A percentile compares a stretch with the other conserved stretches of the same genome.
phyloP scores from a whole-genome alignment of 2,888 invertebrate species.

The Pammene aurita region DNA sequence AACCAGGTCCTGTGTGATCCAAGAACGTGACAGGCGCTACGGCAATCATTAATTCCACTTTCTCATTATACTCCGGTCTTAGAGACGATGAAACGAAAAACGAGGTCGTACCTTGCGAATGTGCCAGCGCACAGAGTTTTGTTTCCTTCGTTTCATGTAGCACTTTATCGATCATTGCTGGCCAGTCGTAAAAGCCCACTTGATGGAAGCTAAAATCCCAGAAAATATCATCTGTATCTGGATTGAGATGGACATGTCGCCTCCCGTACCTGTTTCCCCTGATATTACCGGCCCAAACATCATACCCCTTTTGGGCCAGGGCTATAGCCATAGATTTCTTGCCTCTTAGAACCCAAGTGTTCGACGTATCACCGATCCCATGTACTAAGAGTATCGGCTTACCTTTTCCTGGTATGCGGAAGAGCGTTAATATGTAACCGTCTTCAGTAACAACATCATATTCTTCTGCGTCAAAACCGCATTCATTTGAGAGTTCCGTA shows the following conservation, averaged over 20 bases:
- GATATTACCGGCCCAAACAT: slow-evolving; percentile 20
- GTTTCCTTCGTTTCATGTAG: slow-evolving; percentile 10
- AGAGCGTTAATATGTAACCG: slow-evolving; percentile 21
- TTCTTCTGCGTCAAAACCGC: slow-evolving; percentile 17
- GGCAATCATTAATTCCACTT: slow-evolving; percentile 1
- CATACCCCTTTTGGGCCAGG: slow-evolving; percentile 11
- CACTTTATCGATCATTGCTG: slow-evolving; percentile 24
- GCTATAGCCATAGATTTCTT: slow-evolving; percentile 11
- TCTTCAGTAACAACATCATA: slow-evolving; percentile 25
- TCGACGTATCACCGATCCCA: slow-evolving; percentile 11
- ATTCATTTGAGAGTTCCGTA: slow-evolving; percentile 14
- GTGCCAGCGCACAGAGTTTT: slow-evolving; percentile 13
- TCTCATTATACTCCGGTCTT: slow-evolving; percentile 30
- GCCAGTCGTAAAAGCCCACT: slow-evolving; percentile 18
- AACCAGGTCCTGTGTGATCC: neutral
- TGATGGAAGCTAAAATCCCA: slow-evolving; percentile 31
- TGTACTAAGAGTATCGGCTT: slow-evolving; percentile 25
- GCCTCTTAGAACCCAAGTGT: slow-evolving; percentile 27
- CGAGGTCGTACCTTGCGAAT: slow-evolving; percentile 17
- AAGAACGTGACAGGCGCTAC: slow-evolving; percentile 7
- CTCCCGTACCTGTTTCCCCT: slow-evolving; percentile 30
- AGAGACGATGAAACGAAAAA: slow-evolving; percentile 10
- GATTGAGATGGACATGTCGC: slow-evolving; percentile 12
- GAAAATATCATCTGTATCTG: slow-evolving; percentile 17
- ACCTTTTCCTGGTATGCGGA: slow-evolving; percentile 14